These are phyloP conservation scores for Leptogaster cylindrica DNA, from an alignment of 2,888 invertebrate species.

Conservation along the genomic window DNA sequence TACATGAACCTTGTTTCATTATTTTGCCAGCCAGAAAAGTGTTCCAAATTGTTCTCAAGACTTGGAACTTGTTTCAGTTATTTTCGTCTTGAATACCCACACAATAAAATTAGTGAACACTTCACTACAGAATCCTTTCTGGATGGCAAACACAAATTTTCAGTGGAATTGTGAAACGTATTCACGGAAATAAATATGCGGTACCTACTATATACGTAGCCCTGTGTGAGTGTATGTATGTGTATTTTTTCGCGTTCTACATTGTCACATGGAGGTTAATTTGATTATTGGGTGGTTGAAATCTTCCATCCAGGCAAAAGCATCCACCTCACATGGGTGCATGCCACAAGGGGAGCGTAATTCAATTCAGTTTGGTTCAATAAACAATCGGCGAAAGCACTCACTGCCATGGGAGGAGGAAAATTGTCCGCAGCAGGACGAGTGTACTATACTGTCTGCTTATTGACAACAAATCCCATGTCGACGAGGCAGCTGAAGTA, in stretches of 20 bases:
- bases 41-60: background rate
- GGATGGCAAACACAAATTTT: background rate
- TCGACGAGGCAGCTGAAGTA: no score
- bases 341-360: background rate
- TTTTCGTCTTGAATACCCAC: background rate
- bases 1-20: conserved; percentile 10
- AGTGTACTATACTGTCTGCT: no score
- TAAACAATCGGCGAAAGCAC: conserved; percentile 13
- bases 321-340: background rate
- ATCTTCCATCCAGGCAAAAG: background rate
- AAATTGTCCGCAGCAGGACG: background rate
- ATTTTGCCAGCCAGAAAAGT: background rate
- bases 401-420: background rate
- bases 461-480: no score
- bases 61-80: background rate
- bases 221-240: background rate
- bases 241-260: conserved; percentile 11
- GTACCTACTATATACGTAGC: no score
- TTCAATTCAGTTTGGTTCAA: conserved; percentile 8
- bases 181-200: conserved; percentile 11
- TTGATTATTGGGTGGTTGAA: conserved; percentile 14
- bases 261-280: conserved; percentile 1
- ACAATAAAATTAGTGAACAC: conserved; percentile 27
- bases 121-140: no score
- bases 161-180: conserved; percentile 2